Conservation (phyloP, 2,888 invertebrate species). For the Congeria kusceri region DNA sequence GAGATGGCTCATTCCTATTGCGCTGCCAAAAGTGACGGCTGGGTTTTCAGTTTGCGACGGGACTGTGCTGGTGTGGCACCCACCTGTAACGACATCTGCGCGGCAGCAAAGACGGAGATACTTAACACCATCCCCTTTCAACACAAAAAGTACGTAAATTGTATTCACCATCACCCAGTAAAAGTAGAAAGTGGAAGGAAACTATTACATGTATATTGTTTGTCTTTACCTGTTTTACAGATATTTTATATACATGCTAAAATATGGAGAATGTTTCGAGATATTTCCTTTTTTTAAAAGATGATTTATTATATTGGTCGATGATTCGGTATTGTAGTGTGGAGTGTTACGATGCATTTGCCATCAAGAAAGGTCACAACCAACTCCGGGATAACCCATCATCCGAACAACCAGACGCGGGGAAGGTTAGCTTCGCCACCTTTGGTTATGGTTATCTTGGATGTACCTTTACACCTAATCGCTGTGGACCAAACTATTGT, state of each 20-base stretch:
- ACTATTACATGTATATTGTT: no score
- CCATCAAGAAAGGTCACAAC: constrained; percentile 15
- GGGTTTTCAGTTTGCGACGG: constrained; percentile 29
- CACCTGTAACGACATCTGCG: constrained; percentile 30
- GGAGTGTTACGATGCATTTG: constrained; percentile 19
- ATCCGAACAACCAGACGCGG: background rate
- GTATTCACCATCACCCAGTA: no score
- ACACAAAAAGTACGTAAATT: constrained; percentile 4
- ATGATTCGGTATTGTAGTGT: constrained; percentile 11
- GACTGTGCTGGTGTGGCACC: constrained; percentile 29
- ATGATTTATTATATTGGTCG: no score
- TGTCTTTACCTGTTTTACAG: no score
- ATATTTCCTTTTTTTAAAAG: no score
- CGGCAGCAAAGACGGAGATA: constrained; percentile 1
- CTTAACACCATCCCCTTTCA: background rate
- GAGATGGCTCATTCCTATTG: constrained; percentile 44
- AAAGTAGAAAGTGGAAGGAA: no score
- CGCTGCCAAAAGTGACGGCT: background rate
- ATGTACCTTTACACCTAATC: constrained; percentile 25
- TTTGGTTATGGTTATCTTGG: constrained; percentile 20
- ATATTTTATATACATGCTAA: no score
- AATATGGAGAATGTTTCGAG: no score
- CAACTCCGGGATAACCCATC: background rate
- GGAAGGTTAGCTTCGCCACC: background rate
- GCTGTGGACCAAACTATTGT: constrained; percentile 38